Conservation (phyloP, 2,113 vertebrate species). For the Pluvianellus socialis region DNA sequence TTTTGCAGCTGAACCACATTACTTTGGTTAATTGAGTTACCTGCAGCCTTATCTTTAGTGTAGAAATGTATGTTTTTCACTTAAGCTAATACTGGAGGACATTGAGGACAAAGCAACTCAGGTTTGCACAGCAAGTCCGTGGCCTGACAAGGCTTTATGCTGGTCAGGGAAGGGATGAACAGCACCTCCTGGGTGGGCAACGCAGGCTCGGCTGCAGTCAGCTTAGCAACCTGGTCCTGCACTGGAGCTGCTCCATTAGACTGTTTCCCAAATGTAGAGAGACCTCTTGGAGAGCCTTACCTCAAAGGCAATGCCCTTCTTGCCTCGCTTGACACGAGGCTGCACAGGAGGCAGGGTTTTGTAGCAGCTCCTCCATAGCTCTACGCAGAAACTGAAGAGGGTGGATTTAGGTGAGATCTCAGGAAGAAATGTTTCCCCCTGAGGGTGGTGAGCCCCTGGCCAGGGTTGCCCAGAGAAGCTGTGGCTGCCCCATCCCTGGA, state of each 20-base stretch:
- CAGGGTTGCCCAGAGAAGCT: too few species aligned
- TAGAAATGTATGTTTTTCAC: not conserved
- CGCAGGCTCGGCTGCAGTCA: not conserved
- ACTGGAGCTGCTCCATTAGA: not conserved
- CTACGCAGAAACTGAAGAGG: not conserved
- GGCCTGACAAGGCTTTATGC: not conserved
- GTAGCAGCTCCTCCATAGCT: not conserved
- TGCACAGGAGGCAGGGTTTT: not conserved
- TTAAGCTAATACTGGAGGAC: not conserved
- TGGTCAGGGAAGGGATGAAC: not conserved
- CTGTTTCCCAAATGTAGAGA: not conserved
- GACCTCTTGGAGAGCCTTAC: not conserved
- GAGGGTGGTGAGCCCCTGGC: too few species aligned
- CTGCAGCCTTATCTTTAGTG: not conserved
- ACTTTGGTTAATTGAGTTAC: not conserved
- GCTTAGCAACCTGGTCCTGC: not conserved
- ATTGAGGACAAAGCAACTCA: not conserved
- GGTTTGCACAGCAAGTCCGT: not conserved
- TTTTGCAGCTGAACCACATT: not conserved
- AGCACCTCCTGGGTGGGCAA: not conserved
- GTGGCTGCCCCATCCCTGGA: too few species aligned
- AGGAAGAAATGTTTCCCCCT: too few species aligned
- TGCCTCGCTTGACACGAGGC: rapidly evolving
- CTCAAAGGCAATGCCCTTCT: not conserved
- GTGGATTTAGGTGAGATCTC: too few species aligned